Base-by-base conservation (phyloP, 2,888 invertebrate genomes). In the Caenorhabditis macrosperma region DNA sequence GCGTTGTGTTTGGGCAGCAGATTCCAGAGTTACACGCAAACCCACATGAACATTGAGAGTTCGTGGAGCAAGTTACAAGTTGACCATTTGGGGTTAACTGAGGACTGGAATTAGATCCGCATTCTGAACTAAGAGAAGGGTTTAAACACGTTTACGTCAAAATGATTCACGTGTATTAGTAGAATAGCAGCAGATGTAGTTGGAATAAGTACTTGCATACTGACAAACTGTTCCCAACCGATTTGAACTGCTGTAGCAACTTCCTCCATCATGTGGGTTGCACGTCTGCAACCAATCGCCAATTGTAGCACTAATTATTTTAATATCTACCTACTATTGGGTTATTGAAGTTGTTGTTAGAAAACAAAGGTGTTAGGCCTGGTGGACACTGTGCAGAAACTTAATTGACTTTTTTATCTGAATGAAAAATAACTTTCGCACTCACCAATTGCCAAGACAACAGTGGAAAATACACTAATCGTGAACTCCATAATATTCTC, bases 301-400 rank as follows among this genome's bases (percentile, higher is more conserved):
- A 20, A 6, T 46, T 38, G 20, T n/a, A n/a, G n/a, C n/a, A n/a
- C n/a, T n/a, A n/a, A n/a, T n/a, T n/a, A n/a, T n/a, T n/a, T n/a
- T n/a, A n/a, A 28, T 20, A 60, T 12, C 10, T 5, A n/a, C 24
- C n/a, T 55, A 77, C 77, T 38, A 60, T 24, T 48, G 71, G 71
- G 2, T 50, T 60, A 48, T 77, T 77, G 52, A 68, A 68, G 28
- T 78, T 72, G 38, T 48, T 64, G 15, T 60, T 72, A 1, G 60
- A 63, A 57, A 69, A 71, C 1, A 78, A 48, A 7, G 66, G 44
- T 17, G 75, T 71, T 6, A 78, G 50, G 7, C 80, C 80, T 9
- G 82, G 81, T 10, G 82, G 82, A 57, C 82, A 82, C 67, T 82
- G 82, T 2, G 63, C 48, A 28, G 30, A 15, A 24, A 71, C 63